phyloP scores from a whole-genome alignment of 2,888 invertebrate genomes.

The Thymelicus sylvestris region DNA sequence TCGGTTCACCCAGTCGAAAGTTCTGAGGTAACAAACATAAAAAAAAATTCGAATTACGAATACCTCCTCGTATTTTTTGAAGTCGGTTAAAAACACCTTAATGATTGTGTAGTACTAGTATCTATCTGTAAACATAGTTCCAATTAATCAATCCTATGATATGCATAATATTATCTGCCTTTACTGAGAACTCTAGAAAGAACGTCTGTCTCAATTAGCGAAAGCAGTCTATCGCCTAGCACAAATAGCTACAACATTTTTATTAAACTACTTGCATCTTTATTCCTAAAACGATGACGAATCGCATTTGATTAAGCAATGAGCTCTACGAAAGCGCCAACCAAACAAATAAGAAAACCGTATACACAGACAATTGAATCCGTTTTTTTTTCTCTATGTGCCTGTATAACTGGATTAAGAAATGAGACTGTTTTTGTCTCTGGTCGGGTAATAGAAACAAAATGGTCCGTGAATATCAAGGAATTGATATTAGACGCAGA shows the following conservation, averaged over 20 bases:
- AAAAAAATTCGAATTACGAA: no score
- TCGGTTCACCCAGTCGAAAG: no score
- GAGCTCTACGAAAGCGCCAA: slow-evolving; percentile 12
- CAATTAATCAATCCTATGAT: no score
- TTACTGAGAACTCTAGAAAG: no score
- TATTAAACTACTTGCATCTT: background rate
- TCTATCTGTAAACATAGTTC: no score
- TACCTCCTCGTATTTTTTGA: no score
- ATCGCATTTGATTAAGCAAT: slow-evolving; percentile 45
- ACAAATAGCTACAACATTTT: slow-evolving; percentile 29
- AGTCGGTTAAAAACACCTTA: no score
- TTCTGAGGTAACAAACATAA: no score
- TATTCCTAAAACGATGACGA: slow-evolving; percentile 34
- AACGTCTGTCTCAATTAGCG: no score
- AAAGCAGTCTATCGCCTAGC: background rate
- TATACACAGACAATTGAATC: slow-evolving; percentile 32
- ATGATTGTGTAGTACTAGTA: no score
- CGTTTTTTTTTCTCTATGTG: slow-evolving; percentile 23
- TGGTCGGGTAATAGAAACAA: slow-evolving; percentile 26
- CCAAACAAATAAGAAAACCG: slow-evolving; percentile 32
- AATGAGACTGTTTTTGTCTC: slow-evolving; percentile 35
- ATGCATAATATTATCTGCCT: no score
- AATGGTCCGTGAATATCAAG: slow-evolving; percentile 29
- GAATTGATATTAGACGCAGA: slow-evolving; percentile 22
- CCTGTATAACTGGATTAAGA: slow-evolving; percentile 33